Conservation (phyloP, 1,140 invertebrate species). For the Drosophila bocqueti region DNA sequence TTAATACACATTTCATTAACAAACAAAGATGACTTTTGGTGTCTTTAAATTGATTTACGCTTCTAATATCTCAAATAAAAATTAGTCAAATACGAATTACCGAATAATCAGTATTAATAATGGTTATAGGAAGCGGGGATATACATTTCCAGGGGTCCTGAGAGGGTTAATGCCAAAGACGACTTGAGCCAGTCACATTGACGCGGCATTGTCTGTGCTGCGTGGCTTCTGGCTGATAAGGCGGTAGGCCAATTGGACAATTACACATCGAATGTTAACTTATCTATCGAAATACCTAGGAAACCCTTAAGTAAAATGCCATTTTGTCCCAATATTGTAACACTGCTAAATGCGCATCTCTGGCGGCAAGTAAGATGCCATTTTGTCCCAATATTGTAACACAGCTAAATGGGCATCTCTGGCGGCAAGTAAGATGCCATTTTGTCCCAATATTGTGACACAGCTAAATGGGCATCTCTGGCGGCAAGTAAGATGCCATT, state of each 20-base stretch:
- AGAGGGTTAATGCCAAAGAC: constrained; percentile 2
- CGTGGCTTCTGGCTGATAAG: constrained; percentile 14
- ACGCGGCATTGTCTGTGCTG: background rate
- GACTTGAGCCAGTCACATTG: constrained; percentile 15
- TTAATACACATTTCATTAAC: background rate
- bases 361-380: too few species aligned
- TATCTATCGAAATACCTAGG: constrained; percentile 9
- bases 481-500: too few species aligned
- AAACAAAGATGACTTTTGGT: background rate
- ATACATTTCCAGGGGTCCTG: background rate
- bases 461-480: too few species aligned
- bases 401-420: too few species aligned
- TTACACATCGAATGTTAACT: constrained; percentile 7
- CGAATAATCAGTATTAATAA: background rate
- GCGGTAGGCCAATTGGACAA: constrained; percentile 29
- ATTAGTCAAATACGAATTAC: background rate
- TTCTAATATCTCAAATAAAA: background rate
- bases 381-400: too few species aligned
- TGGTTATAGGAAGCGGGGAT: background rate
- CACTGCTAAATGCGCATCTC: too few species aligned
- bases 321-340: too few species aligned
- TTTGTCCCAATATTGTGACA: too few species aligned
- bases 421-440: too few species aligned
- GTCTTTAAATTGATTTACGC: background rate
- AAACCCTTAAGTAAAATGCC: too few species aligned